These are phyloP conservation scores for Acanthurus lineatus DNA, from an alignment of 2,797 vertebrate species.

Conservation along the genomic window DNA sequence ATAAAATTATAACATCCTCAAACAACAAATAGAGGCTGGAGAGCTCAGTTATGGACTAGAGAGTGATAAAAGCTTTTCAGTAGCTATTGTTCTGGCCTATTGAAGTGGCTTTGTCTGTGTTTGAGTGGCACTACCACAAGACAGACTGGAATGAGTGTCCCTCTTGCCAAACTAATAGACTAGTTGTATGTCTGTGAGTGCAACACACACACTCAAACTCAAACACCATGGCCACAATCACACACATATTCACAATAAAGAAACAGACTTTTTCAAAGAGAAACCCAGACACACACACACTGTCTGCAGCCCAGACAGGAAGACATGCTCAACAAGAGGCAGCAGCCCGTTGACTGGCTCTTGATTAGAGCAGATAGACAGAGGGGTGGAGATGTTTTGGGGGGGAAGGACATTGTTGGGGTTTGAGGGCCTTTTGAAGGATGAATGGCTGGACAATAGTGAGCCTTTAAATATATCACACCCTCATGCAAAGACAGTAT, in stretches of 20 bases:
- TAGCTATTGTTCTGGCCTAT: conserved; percentile 18
- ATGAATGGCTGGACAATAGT: conserved; percentile 29
- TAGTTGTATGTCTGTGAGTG: neutral
- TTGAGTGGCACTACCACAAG: conserved; percentile 42
- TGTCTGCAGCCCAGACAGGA: conserved; percentile 43
- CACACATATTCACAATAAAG: conserved; percentile 3
- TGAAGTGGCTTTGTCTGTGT: conserved; percentile 64
- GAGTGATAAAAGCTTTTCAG: conserved; percentile 47
- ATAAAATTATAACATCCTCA: conserved; percentile 23
- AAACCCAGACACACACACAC: conserved; percentile 19
- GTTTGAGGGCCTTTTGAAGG: conserved; percentile 50
- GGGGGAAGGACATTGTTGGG: conserved; percentile 18
- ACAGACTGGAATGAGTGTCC: conserved; percentile 43
- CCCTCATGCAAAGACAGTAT: conserved; percentile 15
- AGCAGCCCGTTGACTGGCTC: conserved; percentile 21
- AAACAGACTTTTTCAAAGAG: neutral
- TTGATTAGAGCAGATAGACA: conserved; percentile 60
- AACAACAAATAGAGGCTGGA: conserved; percentile 29
- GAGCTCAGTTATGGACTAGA: conserved; percentile 13
- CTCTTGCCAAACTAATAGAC: conserved; percentile 26
- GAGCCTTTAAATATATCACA: conserved; percentile 30
- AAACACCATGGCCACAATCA: conserved; percentile 5
- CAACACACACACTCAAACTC: conserved; percentile 12
- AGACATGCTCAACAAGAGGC: conserved; percentile 14
- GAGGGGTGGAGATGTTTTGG: conserved; percentile 48